phyloP scores from a whole-genome alignment of 23 tunicate species.

The Oikopleura albicans region DNA sequence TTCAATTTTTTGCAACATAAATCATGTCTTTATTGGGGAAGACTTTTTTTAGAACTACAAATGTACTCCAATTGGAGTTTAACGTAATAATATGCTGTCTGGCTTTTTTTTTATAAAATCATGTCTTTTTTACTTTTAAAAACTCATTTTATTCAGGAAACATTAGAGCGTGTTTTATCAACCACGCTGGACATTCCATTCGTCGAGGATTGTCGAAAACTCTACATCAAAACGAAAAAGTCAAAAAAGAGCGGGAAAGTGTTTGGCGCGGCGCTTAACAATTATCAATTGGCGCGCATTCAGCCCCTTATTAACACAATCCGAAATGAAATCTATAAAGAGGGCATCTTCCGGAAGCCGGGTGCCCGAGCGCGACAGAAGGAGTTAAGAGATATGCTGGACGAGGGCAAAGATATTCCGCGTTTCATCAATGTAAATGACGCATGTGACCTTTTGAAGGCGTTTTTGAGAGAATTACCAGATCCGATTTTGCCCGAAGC shows the following conservation, averaged over 20 bases:
- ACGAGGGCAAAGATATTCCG: background rate
- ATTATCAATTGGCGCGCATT: background rate
- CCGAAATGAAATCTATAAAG: background rate
- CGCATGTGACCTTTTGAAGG: background rate
- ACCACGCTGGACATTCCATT: background rate
- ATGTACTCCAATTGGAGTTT: too few relatives aligned
- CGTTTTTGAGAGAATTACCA: background rate
- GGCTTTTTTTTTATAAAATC: too few relatives aligned
- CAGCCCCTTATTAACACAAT: background rate
- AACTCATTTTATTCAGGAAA: background rate
- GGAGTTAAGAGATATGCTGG: background rate
- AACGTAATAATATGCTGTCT: too few relatives aligned
- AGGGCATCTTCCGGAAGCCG: background rate
- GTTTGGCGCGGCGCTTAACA: background rate
- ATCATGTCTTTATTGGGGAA: too few relatives aligned
- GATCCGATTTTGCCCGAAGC: background rate
- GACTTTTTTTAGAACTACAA: too few relatives aligned
- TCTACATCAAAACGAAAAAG: background rate
- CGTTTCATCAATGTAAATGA: background rate
- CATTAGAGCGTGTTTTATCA: background rate
- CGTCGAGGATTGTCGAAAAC: conserved; percentile 8
- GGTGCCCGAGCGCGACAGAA: background rate
- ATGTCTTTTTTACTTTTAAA: too few relatives aligned
- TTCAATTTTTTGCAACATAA: too few relatives aligned
- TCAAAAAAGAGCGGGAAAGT: background rate